These are phyloP conservation scores for Monopterus albus DNA, from an alignment of 2,113 vertebrate species.

Conservation along the genomic window DNA sequence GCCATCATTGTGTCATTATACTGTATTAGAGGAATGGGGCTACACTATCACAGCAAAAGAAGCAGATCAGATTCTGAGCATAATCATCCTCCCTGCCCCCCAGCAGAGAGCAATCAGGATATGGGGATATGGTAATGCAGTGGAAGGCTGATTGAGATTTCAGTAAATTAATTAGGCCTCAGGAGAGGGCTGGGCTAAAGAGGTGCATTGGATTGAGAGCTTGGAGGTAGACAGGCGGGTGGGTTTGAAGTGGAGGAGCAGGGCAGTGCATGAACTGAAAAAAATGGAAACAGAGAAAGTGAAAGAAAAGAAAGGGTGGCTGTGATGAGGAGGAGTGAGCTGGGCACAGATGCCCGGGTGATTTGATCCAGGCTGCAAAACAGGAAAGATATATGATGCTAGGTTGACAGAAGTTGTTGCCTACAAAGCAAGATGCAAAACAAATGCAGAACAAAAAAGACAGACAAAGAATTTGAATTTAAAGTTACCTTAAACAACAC, in stretches of 20 bases:
- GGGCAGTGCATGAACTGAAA: constrained; percentile 2
- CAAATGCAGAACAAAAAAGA: neutral
- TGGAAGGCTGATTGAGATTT: constrained; percentile 72
- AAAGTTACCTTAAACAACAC: constrained; percentile 16
- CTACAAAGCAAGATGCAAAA: neutral
- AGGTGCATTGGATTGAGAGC: constrained; percentile 43
- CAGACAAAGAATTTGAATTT: constrained; percentile 3
- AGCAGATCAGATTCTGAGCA: constrained; percentile 32
- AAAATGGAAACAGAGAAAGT: constrained; percentile 5
- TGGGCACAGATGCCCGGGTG: neutral
- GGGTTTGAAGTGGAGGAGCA: constrained; percentile 22
- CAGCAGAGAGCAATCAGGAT: constrained; percentile 62
- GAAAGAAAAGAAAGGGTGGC: neutral
- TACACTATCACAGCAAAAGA: neutral
- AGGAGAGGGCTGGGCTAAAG: constrained; percentile 58
- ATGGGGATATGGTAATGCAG: constrained; percentile 60
- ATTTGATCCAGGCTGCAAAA: constrained; percentile 7
- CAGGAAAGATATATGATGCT: neutral
- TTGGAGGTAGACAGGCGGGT: constrained; percentile 33
- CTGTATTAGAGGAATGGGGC: constrained; percentile 24
- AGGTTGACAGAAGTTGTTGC: neutral
- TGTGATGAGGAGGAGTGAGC: neutral
- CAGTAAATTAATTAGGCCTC: constrained; percentile 74
- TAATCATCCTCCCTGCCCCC: constrained; percentile 66
- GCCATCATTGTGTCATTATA: constrained; percentile 43